phyloP scores from a whole-genome alignment of 1,140 invertebrate genomes.

The Aleiodes sp. region DNA sequence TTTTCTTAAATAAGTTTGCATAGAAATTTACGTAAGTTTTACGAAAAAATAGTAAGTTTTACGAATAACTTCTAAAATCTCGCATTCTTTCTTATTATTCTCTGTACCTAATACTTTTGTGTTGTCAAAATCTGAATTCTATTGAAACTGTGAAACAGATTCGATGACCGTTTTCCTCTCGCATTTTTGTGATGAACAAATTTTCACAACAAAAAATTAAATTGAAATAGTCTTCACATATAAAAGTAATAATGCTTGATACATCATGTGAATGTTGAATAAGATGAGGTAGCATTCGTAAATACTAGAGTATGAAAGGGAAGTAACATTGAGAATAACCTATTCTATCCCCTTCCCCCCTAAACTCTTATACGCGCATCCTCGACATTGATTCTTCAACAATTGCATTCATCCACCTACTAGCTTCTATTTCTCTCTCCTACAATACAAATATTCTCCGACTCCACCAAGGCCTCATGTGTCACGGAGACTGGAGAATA shows the following conservation, averaged over 20 bases:
- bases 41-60: no score
- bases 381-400: constrained; percentile 30
- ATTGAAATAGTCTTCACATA: no score
- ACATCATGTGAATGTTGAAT: constrained; percentile 29
- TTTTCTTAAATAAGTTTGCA: no score
- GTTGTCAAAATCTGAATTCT: no score
- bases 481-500: constrained; percentile 19
- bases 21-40: no score
- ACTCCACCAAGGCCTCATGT: not conserved
- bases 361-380: not conserved
- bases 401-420: constrained; percentile 4
- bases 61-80: no score
- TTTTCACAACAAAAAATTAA: no score
- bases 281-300: constrained; percentile 17
- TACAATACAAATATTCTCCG: not conserved
- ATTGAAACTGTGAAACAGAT: no score
- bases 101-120: no score
- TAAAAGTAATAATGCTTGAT: not conserved
- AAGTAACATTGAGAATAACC: not conserved
- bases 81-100: no score
- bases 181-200: no score
- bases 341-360: not conserved
- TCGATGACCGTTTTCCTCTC: no score
- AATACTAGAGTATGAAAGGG: constrained; percentile 7
- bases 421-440: not conserved